Evolutionary conservation across 92 coral and sea anemone species (phyloP).

Genomic region (Palythoa grandiflora): DNA sequence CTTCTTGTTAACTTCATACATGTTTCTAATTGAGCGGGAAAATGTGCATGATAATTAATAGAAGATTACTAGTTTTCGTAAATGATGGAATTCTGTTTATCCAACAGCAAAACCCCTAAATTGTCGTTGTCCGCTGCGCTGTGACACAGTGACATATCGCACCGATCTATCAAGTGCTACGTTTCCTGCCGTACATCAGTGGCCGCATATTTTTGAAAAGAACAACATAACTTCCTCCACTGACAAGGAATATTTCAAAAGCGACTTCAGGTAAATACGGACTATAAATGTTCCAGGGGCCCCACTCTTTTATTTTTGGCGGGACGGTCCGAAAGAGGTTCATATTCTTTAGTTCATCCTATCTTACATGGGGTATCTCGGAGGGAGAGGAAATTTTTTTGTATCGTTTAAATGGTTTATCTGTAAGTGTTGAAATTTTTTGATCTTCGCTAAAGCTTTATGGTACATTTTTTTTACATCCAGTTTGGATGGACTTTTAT

Average conservation of each 20-base stretch:
- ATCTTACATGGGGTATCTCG: too few species aligned
- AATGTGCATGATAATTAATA: background rate
- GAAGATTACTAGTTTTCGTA: background rate
- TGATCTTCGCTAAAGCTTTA: too few species aligned
- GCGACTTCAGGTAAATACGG: background rate
- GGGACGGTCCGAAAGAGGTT: too few species aligned
- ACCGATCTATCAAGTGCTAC: background rate
- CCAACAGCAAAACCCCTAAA: background rate
- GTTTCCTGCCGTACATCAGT: conserved; percentile 13
- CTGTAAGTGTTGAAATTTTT: too few species aligned
- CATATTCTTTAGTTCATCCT: too few species aligned
- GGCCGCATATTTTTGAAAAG: background rate
- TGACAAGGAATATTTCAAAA: conserved; percentile 9
- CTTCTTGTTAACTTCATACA: too few species aligned
- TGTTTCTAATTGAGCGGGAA: background rate
- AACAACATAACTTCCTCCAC: background rate
- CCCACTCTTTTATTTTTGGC: too few species aligned
- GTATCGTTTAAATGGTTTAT: too few species aligned
- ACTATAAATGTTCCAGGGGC: too few species aligned
- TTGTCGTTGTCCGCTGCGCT: background rate
- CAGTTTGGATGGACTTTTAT: too few species aligned
- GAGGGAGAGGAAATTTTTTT: too few species aligned
- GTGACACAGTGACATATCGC: background rate
- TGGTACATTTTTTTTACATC: too few species aligned
- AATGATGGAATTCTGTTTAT: background rate